Evolutionary conservation across 2,113 vertebrate genomes (phyloP), one percentile per base, ranked within the genome.

Genomic region (Protobothrops mucrosquamatus): DNA sequence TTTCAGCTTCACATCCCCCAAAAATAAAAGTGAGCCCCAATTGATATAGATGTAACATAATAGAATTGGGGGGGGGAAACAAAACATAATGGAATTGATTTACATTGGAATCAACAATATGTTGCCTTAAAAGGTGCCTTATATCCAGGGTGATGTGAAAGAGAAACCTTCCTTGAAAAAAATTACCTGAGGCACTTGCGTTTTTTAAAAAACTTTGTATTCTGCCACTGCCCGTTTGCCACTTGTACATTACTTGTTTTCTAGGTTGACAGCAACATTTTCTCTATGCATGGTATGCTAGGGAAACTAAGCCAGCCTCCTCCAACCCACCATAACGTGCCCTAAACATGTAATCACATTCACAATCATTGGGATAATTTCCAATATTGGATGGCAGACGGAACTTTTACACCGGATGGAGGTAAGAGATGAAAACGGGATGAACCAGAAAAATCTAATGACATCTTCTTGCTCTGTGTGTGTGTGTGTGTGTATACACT

Each of bases 61-160:
- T 18, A 22, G 51, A 8, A 0, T 0, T 51, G 8, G 48, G 48
- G 48, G 48, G 1, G 7, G 8, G 48, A 6, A 56, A 20, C 1
- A 29, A 1, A n/a, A 15, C 1, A 7, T 15, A 0, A 11, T 1
- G 9, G 5, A 43, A 74, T 1, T 26, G 55, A 6, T 0, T 23
- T 0, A 14, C 2, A 0, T 12, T 29, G 52, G 29, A 64, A 69
- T 34, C 8, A 12, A 14, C 22, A 59, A 26, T 23, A 89, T 3
- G 6, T 89, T 74, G 29, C 2, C 29, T 74, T 15, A 20, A 54
- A 90, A 69, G n/a, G n/a, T n/a, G 29, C 0, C 51, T 54, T 54
- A 34, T 54, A n/a, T 88, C 11, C 85, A 87, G 11, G 46, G 39
- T 8, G 43, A 22, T 46, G 10, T 46, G 43, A 48, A 86, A 87